Evolutionary conservation across 2,888 invertebrate genomes (phyloP), one percentile per base, ranked within the genome.

Genomic region (Temnothorax ravouxi): DNA sequence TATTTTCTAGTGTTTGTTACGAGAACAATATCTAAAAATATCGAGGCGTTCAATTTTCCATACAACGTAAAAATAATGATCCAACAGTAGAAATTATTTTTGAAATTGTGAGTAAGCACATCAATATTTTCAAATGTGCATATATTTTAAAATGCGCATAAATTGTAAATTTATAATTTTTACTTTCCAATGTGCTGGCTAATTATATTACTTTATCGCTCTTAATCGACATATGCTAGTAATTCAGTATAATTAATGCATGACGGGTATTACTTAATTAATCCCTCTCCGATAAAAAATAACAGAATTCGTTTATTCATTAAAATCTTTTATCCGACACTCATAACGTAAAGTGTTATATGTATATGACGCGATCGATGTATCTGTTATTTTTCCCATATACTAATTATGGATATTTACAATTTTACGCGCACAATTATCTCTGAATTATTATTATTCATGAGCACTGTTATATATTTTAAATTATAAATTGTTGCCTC

Each of bases 351-450:
- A 69, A 69, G 29, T 56, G 29, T 69, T 56, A 29, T 21, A 67
- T 56, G 21, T 21, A 67, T 25, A 47, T 9, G n/a, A 62, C 11
- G 11, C 41, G 44, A 54, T 69, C 52, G 9, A 25, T 41, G 18
- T 38, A n/a, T 13, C 52, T 67, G 67, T 77, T 77, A 54, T n/a
- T n/a, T n/a, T 41, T 72, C 29, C 29, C 9, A 54, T 15, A 11
- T 18, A 59, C 72, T 80, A 59, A 80, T 72, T 13, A 72, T 47
- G 21, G 8, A 71, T 59, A 47, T 47, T 71, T 71, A 66, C 54
- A 67, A 38, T n/a, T 50, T 50, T 47, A 18, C 38, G 18, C 47
- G 47, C 25, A 56, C 47, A 80, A 80, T 80, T 72, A 72, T 59
- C 79, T 59, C 5, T 13, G 13, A 80, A 47, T 71, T 72, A 59